Conservation (phyloP, 2,797 vertebrate species). For the Gymnodraco acuticeps region DNA sequence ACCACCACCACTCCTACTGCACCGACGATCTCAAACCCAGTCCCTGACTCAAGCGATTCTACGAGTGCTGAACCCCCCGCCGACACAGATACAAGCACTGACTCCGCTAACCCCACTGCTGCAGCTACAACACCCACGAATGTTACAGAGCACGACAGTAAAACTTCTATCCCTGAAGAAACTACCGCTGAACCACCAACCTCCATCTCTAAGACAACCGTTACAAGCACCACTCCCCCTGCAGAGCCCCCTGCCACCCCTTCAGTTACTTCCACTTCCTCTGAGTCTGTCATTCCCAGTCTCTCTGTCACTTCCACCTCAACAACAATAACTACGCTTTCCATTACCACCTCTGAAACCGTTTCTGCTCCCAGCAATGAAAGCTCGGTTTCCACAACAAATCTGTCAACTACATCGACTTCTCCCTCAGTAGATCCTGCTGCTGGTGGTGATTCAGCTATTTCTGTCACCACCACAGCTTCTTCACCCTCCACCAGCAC, state of each 20-base stretch:
- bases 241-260: constrained; percentile 32
- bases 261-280: constrained; percentile 46
- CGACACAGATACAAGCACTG: constrained; percentile 64
- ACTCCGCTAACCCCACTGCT: constrained; percentile 51
- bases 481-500: constrained; percentile 42
- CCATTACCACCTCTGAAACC: constrained; percentile 50
- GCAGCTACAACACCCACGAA: constrained; percentile 42
- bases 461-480: constrained; percentile 35
- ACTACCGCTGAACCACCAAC: constrained; percentile 30
- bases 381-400: constrained; percentile 47
- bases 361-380: constrained; percentile 41
- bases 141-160: constrained; percentile 46
- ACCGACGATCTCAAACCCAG: constrained; percentile 63
- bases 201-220: constrained; percentile 21
- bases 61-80: constrained; percentile 58
- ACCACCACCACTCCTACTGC: constrained; percentile 29
- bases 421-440: constrained; percentile 36
- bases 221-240: constrained; percentile 40
- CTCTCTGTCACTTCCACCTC: constrained; percentile 51
- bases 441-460: constrained; percentile 40
- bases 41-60: constrained; percentile 50
- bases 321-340: constrained; percentile 44
- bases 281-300: constrained; percentile 49
- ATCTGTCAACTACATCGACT: constrained; percentile 39
- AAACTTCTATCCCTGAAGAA: constrained; percentile 41